phyloP scores from a whole-genome alignment of 2,888 invertebrate genomes.

The Yponomeuta sedellus region DNA sequence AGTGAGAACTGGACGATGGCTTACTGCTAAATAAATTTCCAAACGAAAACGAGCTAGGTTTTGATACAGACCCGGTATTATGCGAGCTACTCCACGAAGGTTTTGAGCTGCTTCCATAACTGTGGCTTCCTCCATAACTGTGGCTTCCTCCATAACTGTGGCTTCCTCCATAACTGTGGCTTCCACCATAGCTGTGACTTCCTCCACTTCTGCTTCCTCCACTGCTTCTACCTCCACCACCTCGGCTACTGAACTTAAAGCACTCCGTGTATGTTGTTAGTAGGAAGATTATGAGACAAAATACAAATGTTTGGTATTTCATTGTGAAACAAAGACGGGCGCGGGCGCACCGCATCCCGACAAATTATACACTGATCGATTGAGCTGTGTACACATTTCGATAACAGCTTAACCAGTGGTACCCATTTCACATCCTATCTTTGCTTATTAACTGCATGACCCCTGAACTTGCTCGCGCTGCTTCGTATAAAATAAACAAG shows the following conservation, averaged over 20 bases:
- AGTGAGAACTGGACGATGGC: neutral
- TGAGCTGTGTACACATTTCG: neutral
- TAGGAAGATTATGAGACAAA: neutral
- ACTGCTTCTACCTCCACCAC: neutral
- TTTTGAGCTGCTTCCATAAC: neutral
- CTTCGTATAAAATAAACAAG: too few species aligned
- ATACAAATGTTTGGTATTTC: neutral
- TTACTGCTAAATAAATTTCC: conserved; percentile 5
- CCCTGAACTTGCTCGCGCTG: too few species aligned
- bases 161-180: neutral
- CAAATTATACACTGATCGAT: neutral
- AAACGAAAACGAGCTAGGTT: neutral
- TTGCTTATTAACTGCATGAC: too few species aligned
- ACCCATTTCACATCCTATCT: too few species aligned
- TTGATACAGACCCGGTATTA: neutral
- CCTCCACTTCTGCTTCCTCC: neutral
- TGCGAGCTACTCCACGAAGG: neutral
- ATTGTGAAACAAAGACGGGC: neutral
- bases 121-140: neutral
- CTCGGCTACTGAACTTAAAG: neutral
- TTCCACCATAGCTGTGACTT: too few species aligned
- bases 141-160: neutral
- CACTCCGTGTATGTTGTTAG: neutral
- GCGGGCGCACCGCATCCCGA: neutral
- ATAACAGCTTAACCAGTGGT: neutral